Base-by-base conservation (phyloP, 1,140 invertebrate genomes). In the Camponotus vicinus region DNA sequence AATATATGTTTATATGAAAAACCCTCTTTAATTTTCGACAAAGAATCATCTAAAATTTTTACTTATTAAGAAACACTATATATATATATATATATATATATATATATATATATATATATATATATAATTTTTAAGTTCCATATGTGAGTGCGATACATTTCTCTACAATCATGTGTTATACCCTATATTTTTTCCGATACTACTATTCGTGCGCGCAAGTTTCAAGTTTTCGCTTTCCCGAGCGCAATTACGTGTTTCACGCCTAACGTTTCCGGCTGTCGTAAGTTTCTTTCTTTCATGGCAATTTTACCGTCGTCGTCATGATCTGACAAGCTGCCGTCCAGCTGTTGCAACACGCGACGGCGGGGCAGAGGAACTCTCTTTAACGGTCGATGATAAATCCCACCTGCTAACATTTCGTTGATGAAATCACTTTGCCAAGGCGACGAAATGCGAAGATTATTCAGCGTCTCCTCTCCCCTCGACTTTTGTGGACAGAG, bases 351-450 rank as follows among this genome's bases (percentile, higher is more conserved):
- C 73, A 73, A 80, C 64, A 86, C 66, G 63, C 66, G 61, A 89
- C 69, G 67, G 73, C 75, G 59, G 71, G 70, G 32, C 76, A 32
- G 34, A 66, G 37, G 7, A 27, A n/a, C 37, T 18, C 8, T 32
- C 21, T 87, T 89, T 91, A 92, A 90, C 89, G 69, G 87, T 63
- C 85, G 90, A 93, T 91, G 92, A 92, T 92, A 93, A 93, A 93
- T 92, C 87, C 91, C 92, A 92, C 90, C 90, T 91, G 92, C 71
- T 69, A 85, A 88, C 79, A 82, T 79, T 76, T 92, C 90, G 66
- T 59, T 88, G 88, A 61, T 73, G 91, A 91, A 92, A 91, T 91
- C 91, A 88, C 88, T 34, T 32, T 61, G 79, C 66, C 91, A 78
- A 90, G 91, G 88, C 90, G 90, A 91, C 89, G 88, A 88, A 89